Conservation (phyloP, 1,140 invertebrate species). For the Bombus fervidus region DNA sequence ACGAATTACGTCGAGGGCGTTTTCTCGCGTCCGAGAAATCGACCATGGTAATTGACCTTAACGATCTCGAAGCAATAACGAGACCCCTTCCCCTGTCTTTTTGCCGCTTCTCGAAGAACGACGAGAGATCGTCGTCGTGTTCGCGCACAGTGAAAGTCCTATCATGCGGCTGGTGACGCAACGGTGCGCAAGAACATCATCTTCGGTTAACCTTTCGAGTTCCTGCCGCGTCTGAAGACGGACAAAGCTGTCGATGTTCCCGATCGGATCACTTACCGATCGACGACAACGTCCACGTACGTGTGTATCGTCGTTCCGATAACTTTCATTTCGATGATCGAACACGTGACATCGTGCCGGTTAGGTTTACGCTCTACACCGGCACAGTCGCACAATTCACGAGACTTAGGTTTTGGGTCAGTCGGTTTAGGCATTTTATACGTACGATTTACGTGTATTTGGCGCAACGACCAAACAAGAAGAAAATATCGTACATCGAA, state of each 20-base stretch:
- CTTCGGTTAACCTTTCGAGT: constrained; percentile 74
- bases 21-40: constrained; percentile 25
- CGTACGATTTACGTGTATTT: too few species aligned
- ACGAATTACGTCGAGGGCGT: constrained; percentile 14
- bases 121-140: background rate
- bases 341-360: background rate
- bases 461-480: too few species aligned
- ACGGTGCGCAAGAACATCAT: constrained; percentile 64
- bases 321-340: background rate
- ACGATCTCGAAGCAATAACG: constrained; percentile 28
- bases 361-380: too few species aligned
- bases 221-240: background rate
- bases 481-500: background rate
- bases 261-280: constrained; percentile 24
- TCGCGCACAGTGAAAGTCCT: constrained; percentile 73
- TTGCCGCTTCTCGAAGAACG: background rate
- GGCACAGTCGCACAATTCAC: background rate
- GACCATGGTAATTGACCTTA: constrained; percentile 39
- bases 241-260: constrained; percentile 8
- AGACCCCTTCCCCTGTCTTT: background rate
- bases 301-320: background rate
- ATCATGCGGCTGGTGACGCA: constrained; percentile 69
- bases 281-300: background rate
- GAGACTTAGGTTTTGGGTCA: background rate
- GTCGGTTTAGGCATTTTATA: background rate